Evolutionary conservation across 2,797 vertebrate species (phyloP).

Genomic region (Okamejei kenojei): DNA sequence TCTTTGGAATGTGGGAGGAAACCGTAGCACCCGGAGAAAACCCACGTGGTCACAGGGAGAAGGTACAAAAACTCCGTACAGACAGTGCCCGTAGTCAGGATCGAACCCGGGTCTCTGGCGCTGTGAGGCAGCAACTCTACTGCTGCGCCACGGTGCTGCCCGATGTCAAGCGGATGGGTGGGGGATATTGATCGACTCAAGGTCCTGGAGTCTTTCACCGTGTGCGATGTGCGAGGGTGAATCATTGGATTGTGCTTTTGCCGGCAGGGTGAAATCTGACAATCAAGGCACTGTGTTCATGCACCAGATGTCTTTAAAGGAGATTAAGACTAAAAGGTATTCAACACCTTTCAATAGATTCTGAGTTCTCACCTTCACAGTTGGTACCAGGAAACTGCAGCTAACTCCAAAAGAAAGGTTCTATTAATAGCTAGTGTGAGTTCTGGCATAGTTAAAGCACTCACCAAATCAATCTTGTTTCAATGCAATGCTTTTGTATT

Average conservation of each 20-base stretch:
- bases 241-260: not conserved
- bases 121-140: too few species aligned
- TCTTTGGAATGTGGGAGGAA: too few species aligned
- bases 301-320: not conserved
- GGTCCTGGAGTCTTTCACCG: not conserved
- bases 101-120: too few species aligned
- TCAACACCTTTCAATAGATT: not conserved
- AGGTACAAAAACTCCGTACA: too few species aligned
- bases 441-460: not conserved
- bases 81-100: too few species aligned
- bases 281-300: not conserved
- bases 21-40: too few species aligned
- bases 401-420: not conserved
- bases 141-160: not conserved
- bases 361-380: not conserved
- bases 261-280: not conserved
- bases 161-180: not conserved
- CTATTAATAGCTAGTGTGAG: not conserved
- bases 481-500: not conserved
- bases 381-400: not conserved
- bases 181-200: not conserved
- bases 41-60: too few species aligned
- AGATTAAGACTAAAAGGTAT: not conserved
- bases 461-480: not conserved
- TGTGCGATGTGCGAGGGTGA: not conserved